phyloP scores from a whole-genome alignment of 1,140 invertebrate species.

The Magallana angulata region DNA sequence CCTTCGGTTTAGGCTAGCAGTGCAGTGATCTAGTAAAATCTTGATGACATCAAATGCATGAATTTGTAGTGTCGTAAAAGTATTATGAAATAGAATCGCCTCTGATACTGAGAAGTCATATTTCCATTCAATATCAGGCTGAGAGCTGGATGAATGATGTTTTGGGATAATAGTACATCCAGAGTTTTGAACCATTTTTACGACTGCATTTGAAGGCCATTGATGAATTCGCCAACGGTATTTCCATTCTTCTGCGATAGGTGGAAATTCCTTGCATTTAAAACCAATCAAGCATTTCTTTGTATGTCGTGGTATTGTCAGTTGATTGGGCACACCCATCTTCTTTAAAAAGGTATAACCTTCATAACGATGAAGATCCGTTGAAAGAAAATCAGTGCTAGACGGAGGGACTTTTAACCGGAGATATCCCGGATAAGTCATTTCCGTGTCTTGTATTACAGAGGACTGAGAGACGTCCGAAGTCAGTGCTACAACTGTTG shows the following conservation, averaged over 20 bases:
- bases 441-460: neutral
- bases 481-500: neutral
- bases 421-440: neutral
- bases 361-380: neutral
- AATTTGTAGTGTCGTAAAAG: constrained; percentile 6
- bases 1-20: neutral
- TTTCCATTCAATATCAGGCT: constrained; percentile 48
- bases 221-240: constrained; percentile 1
- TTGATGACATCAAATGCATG: constrained; percentile 46
- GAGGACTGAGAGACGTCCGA: neutral
- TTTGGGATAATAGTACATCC: constrained; percentile 42
- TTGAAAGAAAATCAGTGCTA: neutral
- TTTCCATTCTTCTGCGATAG: constrained; percentile 38
- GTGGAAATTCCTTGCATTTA: constrained; percentile 34
- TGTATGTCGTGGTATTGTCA: neutral
- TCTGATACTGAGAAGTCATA: constrained; percentile 45
- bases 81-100: constrained; percentile 23
- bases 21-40: constrained; percentile 44
- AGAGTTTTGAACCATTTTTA: neutral
- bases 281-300: neutral
- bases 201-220: constrained; percentile 36
- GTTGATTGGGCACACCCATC: neutral
- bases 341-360: neutral
- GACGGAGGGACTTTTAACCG: neutral
- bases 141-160: constrained; percentile 3